These are phyloP conservation scores for Melanotaenia duboulayi DNA, from an alignment of 2,113 vertebrate genomes.

Conservation along the genomic window DNA sequence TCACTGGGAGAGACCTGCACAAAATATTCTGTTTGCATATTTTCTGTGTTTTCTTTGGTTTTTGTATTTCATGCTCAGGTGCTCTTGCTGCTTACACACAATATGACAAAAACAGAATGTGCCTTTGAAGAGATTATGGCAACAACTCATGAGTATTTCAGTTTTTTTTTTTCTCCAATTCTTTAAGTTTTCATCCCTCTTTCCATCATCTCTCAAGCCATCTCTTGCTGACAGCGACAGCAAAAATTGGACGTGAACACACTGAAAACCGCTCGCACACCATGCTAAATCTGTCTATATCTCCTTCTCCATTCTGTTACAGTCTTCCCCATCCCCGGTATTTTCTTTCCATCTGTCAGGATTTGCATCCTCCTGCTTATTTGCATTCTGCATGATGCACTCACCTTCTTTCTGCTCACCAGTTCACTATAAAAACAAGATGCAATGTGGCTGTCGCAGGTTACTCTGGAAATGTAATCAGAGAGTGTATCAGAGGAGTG, in stretches of 20 bases:
- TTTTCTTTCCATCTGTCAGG: conserved; percentile 9
- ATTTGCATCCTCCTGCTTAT: conserved; percentile 4
- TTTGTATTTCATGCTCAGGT: conserved; percentile 62
- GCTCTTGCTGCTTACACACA: conserved; percentile 40
- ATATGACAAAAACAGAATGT: conserved; percentile 39
- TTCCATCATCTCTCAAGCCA: conserved; percentile 40
- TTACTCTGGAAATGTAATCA: conserved; percentile 41
- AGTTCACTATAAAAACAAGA: conserved; percentile 35
- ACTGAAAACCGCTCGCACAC: conserved; percentile 35
- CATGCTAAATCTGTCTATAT: conserved; percentile 17
- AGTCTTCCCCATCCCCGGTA: neutral
- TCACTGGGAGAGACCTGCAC: conserved; percentile 25
- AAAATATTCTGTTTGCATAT: conserved; percentile 46
- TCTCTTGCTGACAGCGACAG: conserved; percentile 8
- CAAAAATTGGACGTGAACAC: conserved; percentile 17
- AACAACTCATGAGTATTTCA: conserved; percentile 25
- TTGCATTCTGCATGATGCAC: conserved; percentile 11
- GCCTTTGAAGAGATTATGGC: conserved; percentile 34
- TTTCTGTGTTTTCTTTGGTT: conserved; percentile 33
- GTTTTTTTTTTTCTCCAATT: conserved; percentile 6
- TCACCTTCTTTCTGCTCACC: conserved; percentile 17
- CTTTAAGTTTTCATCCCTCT: conserved; percentile 7
- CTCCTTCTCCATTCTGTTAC: neutral
- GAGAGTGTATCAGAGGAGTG: conserved; percentile 26
- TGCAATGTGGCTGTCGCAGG: conserved; percentile 20